Base-by-base conservation (phyloP, 2,797 vertebrate genomes). In the Hozukius guyotensis region DNA sequence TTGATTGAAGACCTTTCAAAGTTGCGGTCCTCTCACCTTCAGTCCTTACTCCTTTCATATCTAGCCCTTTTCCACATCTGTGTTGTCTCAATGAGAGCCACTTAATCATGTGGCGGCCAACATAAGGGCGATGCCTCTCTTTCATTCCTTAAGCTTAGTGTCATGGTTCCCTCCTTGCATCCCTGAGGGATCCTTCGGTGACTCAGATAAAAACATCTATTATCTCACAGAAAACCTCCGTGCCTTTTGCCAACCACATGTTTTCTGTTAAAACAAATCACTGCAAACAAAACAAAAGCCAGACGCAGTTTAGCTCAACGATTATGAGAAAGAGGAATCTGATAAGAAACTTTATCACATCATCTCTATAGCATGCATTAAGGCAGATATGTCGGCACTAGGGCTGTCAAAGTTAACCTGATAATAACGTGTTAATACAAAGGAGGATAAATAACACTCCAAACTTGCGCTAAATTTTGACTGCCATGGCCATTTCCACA, bases 61-160 rank as follows among this genome's bases (percentile, higher is more conserved):
- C 65, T 31, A 49, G 18, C 36, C 29, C 60, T 73, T 85, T 73
- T 57, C 60, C 76, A 88, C 75, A 88, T 80, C 64, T 79, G 84
- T 72, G 46, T 77, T 68, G 25, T 87, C 67, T 78, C 86, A 85
- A 80, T 72, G 60, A 73, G 20, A 75, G 63, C 68, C 66, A 72
- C 67, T 84, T 78, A 78, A 74, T 82, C 84, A 85, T 67, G 68
- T 8, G 67, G 13, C 12, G 2, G 80, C 60, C 72, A 84, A 80
- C 24, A 83, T 1, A 62, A 77, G 80, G 88, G 82, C 24, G 53
- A 86, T 56, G 68, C 73, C 85, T 80, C 64, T 71, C 53, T 77
- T 78, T 88, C 88, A 88, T 91, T 93, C 87, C 89, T 90, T 27
- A 49, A 85, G 75, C 69, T 70, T 76, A n/a, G 52, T 81, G 83